Percentiles rank a stretch among this genome's conserved stretches.
Conservation (phyloP, 2,888 invertebrate genomes). For the Euphydryas editha region DNA sequence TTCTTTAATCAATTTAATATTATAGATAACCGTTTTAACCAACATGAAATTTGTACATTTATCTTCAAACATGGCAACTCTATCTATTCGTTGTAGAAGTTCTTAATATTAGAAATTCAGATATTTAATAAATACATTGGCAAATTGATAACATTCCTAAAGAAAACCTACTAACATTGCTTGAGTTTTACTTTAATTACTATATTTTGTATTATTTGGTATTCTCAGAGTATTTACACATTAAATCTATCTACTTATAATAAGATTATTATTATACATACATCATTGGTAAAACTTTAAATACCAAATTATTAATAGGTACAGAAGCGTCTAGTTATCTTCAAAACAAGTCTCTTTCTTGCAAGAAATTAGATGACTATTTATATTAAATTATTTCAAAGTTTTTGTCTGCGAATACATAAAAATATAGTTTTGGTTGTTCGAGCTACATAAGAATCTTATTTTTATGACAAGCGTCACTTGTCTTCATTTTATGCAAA, state of each 20-base stretch:
- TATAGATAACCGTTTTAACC: slow-evolving; percentile 2
- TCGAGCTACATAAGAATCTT: neutral
- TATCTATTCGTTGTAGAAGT: slow-evolving; percentile 30
- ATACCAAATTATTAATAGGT: neutral
- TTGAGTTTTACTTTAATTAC: slow-evolving; percentile 1
- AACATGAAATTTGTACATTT: slow-evolving; percentile 10
- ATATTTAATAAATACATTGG: slow-evolving; percentile 14
- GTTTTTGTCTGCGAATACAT: neutral
- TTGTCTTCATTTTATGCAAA: too few relatives aligned
- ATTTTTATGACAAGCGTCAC: too few relatives aligned
- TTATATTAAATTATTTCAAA: neutral
- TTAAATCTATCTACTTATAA: slow-evolving; percentile 8
- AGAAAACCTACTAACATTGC: neutral
- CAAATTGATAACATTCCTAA: slow-evolving; percentile 1
- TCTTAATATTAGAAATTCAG: slow-evolving; percentile 13
- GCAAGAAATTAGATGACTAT: neutral
- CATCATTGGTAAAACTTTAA: neutral
- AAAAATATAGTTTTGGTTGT: slow-evolving; percentile 3
- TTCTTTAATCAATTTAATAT: neutral
- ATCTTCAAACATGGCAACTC: neutral
- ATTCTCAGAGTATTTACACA: slow-evolving; percentile 12
- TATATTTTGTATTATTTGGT: slow-evolving; percentile 9
- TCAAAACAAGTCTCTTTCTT: too few relatives aligned
- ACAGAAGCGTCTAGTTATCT: too few relatives aligned
- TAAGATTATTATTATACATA: neutral